Base-by-base conservation (phyloP, 2,113 vertebrate species). In the Herpetotheres cachinnans region DNA sequence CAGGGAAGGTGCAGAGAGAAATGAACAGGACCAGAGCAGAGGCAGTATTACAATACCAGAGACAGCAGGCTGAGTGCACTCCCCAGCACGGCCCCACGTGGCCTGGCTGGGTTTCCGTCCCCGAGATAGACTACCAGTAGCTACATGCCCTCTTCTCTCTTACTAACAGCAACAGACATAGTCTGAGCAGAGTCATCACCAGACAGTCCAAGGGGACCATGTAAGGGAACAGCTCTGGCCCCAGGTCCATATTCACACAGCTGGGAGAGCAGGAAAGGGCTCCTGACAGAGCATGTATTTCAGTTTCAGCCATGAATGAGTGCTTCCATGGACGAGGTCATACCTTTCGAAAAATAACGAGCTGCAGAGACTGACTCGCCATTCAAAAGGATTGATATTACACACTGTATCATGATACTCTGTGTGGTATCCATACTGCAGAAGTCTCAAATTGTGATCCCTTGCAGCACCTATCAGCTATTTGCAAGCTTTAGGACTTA, bases 361-460 rank as follows among this genome's bases (percentile, higher is more conserved):
- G 40, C 2, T 5, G 0, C 13, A 87, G 20, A 91, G 11, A 59
- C 29, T 2, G 0, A n/a, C 47, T 36, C 0, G 0, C 32, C 40
- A 20, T 46, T 69, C 44, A 30, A 44, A 88, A 77, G 58, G 34
- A 63, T 2, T 72, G 32, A 11, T 59, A 52, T 24, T 69, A 62
- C 54, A 76, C 40, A 13, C 9, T 25, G n/a, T 29, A 76, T 25
- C 46, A 20, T 7, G 10, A 62, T 30, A 55, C 25, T 62, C 25
- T 22, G 10, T 32, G 38, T 18, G 9, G 24, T 14, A 63, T 5
- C 46, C 63, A 34, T 9, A 30, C 18, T 47, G 36, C 20, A 47
- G 2, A 59, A 69, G 40, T 17, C 44, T 72, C 88, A 50, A 24
- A 42, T 1, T 50, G 62, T 59, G 59, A 70, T n/a, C 32, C 40